phyloP scores from a whole-genome alignment of 2,888 invertebrate species.

The Epirrhoe tristata region DNA sequence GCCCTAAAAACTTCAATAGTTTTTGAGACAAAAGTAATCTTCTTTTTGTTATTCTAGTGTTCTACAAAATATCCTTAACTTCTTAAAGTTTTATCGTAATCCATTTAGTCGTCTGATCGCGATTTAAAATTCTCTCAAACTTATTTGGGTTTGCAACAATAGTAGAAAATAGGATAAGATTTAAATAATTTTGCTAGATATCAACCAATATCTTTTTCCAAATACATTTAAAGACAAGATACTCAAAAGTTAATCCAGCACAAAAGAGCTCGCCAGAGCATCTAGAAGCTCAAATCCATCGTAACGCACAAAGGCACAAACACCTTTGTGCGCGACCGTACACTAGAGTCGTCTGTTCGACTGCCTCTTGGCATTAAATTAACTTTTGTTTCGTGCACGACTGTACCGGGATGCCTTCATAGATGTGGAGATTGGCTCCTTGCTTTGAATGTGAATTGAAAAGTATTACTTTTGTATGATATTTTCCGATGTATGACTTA shows the following conservation, averaged over 20 bases:
- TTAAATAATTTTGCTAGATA: not conserved
- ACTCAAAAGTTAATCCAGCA: not conserved
- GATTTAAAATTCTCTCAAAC: no score
- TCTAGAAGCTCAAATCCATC: constrained; percentile 12
- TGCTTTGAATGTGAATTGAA: not conserved
- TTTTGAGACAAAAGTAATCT: no score
- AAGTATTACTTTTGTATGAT: not conserved
- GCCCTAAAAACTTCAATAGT: no score
- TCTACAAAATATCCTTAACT: no score
- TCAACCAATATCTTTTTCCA: not conserved
- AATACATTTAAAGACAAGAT: not conserved
- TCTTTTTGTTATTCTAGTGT: no score
- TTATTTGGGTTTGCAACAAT: no score
- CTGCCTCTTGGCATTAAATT: constrained; percentile 20
- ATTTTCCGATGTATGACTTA: not conserved
- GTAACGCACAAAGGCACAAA: constrained; percentile 16
- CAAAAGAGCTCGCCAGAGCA: not conserved
- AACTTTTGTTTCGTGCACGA: constrained; percentile 22
- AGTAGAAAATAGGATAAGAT: no score
- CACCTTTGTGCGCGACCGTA: constrained; percentile 21
- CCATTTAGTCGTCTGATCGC: no score
- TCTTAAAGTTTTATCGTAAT: no score
- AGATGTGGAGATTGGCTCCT: not conserved
- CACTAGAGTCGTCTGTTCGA: constrained; percentile 13
- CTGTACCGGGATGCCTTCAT: constrained; percentile 14